These are phyloP conservation scores for Mantis religiosa DNA, from an alignment of 2,888 invertebrate genomes.

Conservation along the genomic window DNA sequence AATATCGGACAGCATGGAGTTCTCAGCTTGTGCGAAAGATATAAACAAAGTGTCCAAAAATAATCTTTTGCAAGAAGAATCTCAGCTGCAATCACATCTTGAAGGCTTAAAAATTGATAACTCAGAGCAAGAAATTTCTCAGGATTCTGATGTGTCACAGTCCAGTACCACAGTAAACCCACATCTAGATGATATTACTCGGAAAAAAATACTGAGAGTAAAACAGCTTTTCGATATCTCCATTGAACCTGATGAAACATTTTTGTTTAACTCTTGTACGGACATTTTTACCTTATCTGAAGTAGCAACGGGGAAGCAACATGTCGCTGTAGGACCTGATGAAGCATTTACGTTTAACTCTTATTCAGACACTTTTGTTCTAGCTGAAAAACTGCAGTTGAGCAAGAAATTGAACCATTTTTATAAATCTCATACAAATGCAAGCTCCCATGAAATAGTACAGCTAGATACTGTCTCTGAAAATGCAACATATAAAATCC, in stretches of 20 bases:
- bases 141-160: background rate
- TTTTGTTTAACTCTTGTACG: background rate
- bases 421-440: no score
- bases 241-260: background rate
- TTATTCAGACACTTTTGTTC: background rate
- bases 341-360: background rate
- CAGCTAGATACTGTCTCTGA: background rate
- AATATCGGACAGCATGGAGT: background rate
- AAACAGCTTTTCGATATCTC: background rate
- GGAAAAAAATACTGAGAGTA: background rate
- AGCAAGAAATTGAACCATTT: background rate
- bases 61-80: background rate
- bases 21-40: background rate
- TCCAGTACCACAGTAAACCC: background rate
- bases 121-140: background rate
- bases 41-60: background rate
- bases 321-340: background rate
- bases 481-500: background rate
- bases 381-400: background rate
- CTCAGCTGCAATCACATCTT: background rate
- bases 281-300: background rate
- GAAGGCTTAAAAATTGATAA: background rate
- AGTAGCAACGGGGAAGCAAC: no score
- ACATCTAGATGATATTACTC: background rate
- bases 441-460: no score